Conservation (phyloP, 37 sponge, comb jelly and placozoan genomes). For the Hormiphora californensis region DNA sequence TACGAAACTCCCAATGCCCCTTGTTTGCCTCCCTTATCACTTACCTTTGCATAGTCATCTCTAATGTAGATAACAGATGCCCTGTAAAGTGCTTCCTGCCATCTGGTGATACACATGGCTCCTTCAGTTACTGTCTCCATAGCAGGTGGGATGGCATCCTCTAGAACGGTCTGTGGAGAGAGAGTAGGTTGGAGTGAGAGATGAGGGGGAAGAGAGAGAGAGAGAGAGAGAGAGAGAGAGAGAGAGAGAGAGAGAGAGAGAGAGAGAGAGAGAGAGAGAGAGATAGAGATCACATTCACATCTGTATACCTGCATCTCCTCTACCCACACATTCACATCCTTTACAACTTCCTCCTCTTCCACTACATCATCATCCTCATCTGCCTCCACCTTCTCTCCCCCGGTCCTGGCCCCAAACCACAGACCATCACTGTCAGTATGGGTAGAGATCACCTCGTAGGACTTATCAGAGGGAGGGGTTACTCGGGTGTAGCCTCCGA, state of each 20-base stretch:
- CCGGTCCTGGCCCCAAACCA: neutral
- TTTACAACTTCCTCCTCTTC: neutral
- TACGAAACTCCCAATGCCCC: too few species aligned
- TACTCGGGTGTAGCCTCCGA: neutral
- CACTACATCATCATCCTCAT: neutral
- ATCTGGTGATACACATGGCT: conserved; percentile 8
- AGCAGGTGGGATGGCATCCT: neutral
- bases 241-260: too few species aligned
- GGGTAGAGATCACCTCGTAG: neutral
- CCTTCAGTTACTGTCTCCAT: neutral
- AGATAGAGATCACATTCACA: too few species aligned
- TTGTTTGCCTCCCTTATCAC: neutral
- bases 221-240: too few species aligned
- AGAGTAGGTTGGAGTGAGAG: too few species aligned
- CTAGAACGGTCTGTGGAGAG: too few species aligned
- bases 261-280: too few species aligned
- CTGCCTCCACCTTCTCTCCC: neutral
- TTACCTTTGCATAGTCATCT: neutral
- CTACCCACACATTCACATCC: neutral
- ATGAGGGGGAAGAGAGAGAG: too few species aligned
- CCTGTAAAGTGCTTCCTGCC: neutral
- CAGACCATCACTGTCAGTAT: neutral
- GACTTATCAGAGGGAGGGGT: neutral
- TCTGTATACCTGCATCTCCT: conserved; percentile 7
- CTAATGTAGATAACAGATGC: neutral